These are phyloP conservation scores for Leptoteleia sp. DNA, from an alignment of 1,140 invertebrate species.

Conservation along the genomic window DNA sequence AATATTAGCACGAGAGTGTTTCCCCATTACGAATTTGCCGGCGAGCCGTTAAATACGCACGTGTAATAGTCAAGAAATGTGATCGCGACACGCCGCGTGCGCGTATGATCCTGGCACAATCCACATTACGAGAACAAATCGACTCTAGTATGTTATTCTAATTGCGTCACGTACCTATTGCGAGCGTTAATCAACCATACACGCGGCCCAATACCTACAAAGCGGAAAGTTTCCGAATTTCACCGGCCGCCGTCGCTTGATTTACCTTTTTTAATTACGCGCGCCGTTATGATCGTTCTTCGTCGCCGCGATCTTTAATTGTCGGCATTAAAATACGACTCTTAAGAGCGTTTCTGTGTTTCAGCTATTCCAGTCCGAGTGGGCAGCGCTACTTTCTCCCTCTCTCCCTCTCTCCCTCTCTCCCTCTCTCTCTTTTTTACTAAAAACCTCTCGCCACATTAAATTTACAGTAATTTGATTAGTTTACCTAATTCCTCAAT, in stretches of 20 bases:
- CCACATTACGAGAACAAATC: conserved; percentile 55
- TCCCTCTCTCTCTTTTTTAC: too few relatives aligned
- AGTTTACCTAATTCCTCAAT: too few relatives aligned
- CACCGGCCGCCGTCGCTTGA: conserved; percentile 22
- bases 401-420: too few relatives aligned
- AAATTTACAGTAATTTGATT: too few relatives aligned
- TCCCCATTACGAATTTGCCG: conserved; percentile 54
- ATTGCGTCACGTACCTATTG: conserved; percentile 54
- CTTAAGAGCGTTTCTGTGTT: too few relatives aligned
- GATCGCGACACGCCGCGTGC: conserved; percentile 52
- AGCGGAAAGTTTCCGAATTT: conserved; percentile 38
- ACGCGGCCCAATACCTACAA: conserved; percentile 39
- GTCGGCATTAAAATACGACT: too few relatives aligned
- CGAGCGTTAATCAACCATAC: conserved; percentile 57
- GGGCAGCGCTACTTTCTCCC: too few relatives aligned
- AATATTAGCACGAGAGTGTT: conserved; percentile 60
- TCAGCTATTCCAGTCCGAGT: too few relatives aligned
- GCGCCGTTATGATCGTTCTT: too few relatives aligned
- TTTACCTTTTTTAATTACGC: conserved; percentile 56
- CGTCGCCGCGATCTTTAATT: too few relatives aligned
- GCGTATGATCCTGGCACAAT: conserved; percentile 46
- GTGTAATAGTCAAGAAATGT: conserved; percentile 64
- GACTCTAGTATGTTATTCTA: conserved; percentile 63
- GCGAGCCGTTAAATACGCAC: conserved; percentile 40
- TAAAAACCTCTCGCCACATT: too few relatives aligned